These are phyloP conservation scores for Alauda arvensis DNA, from an alignment of 2,797 vertebrate species.

Conservation along the genomic window DNA sequence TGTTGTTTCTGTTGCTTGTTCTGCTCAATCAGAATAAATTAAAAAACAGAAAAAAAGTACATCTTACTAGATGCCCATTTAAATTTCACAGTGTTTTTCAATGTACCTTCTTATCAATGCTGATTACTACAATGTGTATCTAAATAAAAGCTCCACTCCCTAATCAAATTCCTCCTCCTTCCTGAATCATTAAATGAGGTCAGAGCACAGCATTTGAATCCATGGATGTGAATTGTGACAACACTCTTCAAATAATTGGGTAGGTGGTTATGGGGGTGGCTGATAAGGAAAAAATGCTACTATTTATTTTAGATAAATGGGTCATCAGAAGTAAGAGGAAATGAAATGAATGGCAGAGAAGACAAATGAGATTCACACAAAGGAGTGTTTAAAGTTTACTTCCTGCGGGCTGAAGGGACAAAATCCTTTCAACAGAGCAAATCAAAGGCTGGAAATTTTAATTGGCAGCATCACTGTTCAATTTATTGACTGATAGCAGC, in stretches of 20 bases:
- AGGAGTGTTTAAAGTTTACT: slow-evolving; percentile 18
- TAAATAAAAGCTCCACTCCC: slow-evolving; percentile 21
- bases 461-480: slow-evolving; percentile 40
- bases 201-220: slow-evolving; percentile 31
- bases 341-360: slow-evolving; percentile 27
- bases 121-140: slow-evolving; percentile 2
- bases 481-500: slow-evolving; percentile 27
- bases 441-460: slow-evolving; percentile 46
- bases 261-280: slow-evolving; percentile 30
- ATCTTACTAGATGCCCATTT: slow-evolving; percentile 1
- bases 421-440: slow-evolving; percentile 31
- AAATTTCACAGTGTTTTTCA: slow-evolving; percentile 1
- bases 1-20: background rate
- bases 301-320: slow-evolving; percentile 36
- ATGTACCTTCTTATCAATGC: slow-evolving; percentile 13
- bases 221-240: slow-evolving; percentile 13
- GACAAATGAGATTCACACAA: slow-evolving; percentile 27
- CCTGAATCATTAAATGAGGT: slow-evolving; percentile 34
- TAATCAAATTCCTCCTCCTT: slow-evolving; percentile 17
- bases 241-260: slow-evolving; percentile 37
- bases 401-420: background rate
- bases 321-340: slow-evolving; percentile 34
- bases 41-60: background rate
- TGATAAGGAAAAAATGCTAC: slow-evolving; percentile 18
- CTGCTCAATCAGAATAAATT: slow-evolving; percentile 3